These are phyloP conservation scores for Ectobius pallidus DNA, from an alignment of 2,888 invertebrate genomes.

Conservation along the genomic window DNA sequence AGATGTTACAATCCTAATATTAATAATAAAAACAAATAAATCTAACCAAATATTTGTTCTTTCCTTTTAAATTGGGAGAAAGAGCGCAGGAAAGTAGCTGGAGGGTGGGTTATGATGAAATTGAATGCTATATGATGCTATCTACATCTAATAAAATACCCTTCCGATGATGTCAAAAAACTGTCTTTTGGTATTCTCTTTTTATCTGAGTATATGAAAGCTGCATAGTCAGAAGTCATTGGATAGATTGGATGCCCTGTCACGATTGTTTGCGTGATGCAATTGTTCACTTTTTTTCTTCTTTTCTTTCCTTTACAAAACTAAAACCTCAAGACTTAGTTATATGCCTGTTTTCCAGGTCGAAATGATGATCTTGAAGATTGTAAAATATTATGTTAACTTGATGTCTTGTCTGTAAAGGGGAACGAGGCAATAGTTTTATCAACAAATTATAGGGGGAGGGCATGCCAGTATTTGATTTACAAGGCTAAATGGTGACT, in stretches of 20 bases:
- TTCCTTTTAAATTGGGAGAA: too few relatives aligned
- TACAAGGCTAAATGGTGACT: neutral
- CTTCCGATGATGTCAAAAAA: too few relatives aligned
- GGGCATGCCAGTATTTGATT: neutral
- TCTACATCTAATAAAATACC: too few relatives aligned
- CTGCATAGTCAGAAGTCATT: neutral
- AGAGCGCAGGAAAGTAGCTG: too few relatives aligned
- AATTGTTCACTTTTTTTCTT: neutral
- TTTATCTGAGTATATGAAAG: too few relatives aligned
- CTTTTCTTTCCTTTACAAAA: neutral
- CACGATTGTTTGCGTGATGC: conserved; percentile 6
- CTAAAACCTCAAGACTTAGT: too few relatives aligned
- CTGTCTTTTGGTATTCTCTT: too few relatives aligned
- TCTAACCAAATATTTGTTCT: too few relatives aligned
- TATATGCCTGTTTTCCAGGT: neutral
- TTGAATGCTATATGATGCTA: too few relatives aligned
- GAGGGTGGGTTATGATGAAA: too few relatives aligned
- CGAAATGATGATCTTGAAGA: neutral
- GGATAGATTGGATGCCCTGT: neutral
- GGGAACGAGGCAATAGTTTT: neutral
- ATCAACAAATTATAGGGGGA: neutral
- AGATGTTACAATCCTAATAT: too few relatives aligned
- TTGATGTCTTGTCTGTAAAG: neutral
- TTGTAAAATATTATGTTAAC: neutral
- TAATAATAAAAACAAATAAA: too few relatives aligned